Conservation (phyloP, 2,888 invertebrate genomes). For the Caenorhabditis plicata region DNA sequence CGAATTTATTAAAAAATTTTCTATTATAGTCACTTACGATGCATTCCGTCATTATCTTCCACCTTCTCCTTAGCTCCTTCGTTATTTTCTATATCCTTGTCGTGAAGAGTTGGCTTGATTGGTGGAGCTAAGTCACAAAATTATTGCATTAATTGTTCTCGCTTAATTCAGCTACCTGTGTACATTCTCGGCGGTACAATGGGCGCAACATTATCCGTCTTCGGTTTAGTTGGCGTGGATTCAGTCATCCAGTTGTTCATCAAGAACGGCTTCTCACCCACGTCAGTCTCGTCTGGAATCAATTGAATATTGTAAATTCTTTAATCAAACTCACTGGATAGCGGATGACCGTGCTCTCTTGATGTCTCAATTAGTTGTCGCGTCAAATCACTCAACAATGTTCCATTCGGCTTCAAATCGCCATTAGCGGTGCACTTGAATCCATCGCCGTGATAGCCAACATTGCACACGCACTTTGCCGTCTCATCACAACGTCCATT, state of each 20-base stretch:
- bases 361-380: slow-evolving; percentile 13
- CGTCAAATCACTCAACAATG: slow-evolving; percentile 9
- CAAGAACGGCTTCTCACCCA: slow-evolving; percentile 38
- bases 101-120: slow-evolving; percentile 14
- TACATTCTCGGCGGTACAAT: too few relatives aligned
- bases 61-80: slow-evolving; percentile 10
- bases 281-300: background rate
- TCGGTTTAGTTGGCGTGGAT: slow-evolving; percentile 5
- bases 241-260: slow-evolving; percentile 44
- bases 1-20: background rate
- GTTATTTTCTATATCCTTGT: slow-evolving; percentile 11
- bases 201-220: too few relatives aligned
- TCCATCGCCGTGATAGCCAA: slow-evolving; percentile 57
- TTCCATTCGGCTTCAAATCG: slow-evolving; percentile 12
- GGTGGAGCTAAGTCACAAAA: slow-evolving; percentile 22
- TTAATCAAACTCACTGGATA: too few relatives aligned
- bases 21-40: slow-evolving; percentile 1
- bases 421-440: slow-evolving; percentile 21
- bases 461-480: slow-evolving; percentile 48
- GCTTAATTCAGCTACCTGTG: too few relatives aligned
- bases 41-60: slow-evolving; percentile 10
- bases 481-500: slow-evolving; percentile 48
- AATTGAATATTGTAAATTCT: background rate
- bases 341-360: too few relatives aligned
- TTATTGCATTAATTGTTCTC: background rate